Evolutionary conservation across 2,888 invertebrate species (phyloP).

Genomic region (Cryptophagus acutangulus): DNA sequence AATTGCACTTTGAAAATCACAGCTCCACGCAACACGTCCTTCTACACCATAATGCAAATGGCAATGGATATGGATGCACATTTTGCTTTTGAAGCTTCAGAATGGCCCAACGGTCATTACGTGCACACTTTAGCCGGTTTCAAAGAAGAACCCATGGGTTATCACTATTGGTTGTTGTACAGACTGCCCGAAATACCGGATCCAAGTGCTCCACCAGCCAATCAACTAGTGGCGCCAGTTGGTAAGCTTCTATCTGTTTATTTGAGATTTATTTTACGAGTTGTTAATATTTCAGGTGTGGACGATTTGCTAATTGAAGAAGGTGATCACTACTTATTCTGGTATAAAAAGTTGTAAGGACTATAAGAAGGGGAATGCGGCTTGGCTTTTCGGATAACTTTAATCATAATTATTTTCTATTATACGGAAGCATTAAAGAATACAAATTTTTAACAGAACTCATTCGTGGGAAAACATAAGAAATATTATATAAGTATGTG

Average conservation of each 20-base stretch:
- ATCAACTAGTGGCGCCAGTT: constrained; percentile 82
- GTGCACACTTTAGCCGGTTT: constrained; percentile 80
- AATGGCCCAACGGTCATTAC: constrained; percentile 91
- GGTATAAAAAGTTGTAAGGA: constrained; percentile 89
- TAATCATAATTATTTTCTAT: too few relatives aligned
- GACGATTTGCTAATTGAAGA: constrained; percentile 83
- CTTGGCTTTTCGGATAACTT: too few relatives aligned
- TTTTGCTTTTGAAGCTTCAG: constrained; percentile 61
- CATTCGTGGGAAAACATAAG: too few relatives aligned
- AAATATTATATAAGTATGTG: too few relatives aligned
- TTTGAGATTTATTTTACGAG: constrained; percentile 42
- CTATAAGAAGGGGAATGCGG: too few relatives aligned
- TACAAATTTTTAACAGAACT: too few relatives aligned
- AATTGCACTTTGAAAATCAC: constrained; percentile 71
- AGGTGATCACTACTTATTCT: constrained; percentile 84
- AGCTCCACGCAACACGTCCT: constrained; percentile 66
- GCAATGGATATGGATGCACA: constrained; percentile 74
- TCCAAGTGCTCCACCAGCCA: constrained; percentile 75
- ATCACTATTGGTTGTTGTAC: constrained; percentile 86
- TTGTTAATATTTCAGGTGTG: too few relatives aligned
- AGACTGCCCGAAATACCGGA: constrained; percentile 76
- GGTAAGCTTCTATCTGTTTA: constrained; percentile 54
- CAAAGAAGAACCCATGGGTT: constrained; percentile 77
- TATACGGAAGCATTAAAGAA: too few relatives aligned
- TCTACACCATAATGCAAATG: constrained; percentile 65